Conservation (phyloP, 2,888 invertebrate genomes). For the Cheilosia variabilis region DNA sequence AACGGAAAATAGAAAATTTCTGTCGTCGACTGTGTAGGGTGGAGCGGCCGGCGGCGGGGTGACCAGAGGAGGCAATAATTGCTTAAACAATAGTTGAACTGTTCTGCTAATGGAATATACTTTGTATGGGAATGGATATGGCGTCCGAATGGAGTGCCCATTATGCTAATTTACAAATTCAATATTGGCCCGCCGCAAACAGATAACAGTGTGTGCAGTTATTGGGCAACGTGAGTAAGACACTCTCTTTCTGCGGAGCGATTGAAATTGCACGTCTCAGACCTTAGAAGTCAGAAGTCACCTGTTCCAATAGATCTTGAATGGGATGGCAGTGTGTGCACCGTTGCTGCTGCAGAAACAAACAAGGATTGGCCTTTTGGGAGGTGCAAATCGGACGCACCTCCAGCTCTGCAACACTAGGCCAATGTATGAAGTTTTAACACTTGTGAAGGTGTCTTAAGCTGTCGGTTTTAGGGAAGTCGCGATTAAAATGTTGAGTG, state of each 20-base stretch:
- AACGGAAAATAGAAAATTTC: conserved; percentile 31
- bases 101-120: conserved; percentile 65
- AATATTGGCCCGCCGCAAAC: conserved; percentile 60
- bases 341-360: not conserved
- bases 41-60: too few species aligned
- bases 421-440: not conserved
- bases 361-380: conserved; percentile 1
- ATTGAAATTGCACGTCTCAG: conserved; percentile 1
- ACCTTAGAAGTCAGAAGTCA: not conserved
- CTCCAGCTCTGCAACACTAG: not conserved
- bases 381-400: conserved; percentile 11
- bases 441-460: not conserved
- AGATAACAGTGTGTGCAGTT: not conserved
- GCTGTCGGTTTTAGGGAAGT: too few species aligned
- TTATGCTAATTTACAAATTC: conserved; percentile 68
- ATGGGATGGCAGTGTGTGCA: not conserved
- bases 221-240: not conserved
- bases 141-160: conserved; percentile 59
- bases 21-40: not conserved
- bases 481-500: too few species aligned
- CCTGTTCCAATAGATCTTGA: conserved; percentile 32
- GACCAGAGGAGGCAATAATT: conserved; percentile 11
- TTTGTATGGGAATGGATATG: conserved; percentile 49
- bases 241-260: conserved; percentile 5
- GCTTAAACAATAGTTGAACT: conserved; percentile 64